phyloP scores from a whole-genome alignment of 2,113 vertebrate genomes.

The Eptesicus fuscus region DNA sequence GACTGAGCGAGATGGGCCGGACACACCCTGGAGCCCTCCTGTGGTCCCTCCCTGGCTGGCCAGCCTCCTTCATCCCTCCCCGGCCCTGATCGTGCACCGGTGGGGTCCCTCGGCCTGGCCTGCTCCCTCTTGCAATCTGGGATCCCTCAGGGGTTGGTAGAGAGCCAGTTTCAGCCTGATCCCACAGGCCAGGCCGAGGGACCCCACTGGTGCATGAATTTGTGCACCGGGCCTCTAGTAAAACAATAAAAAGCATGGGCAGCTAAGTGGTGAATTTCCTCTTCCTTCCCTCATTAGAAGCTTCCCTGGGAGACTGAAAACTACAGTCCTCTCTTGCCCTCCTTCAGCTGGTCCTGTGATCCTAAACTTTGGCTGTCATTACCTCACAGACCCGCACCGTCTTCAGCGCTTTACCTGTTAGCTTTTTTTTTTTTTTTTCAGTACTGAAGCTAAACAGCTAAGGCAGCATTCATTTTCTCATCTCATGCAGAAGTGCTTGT shows the following conservation, averaged over 20 bases:
- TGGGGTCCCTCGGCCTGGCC: too few species aligned
- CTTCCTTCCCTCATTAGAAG: background rate
- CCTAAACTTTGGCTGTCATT: background rate
- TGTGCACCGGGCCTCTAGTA: too few species aligned
- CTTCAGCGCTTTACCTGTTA: background rate
- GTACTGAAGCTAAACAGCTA: background rate
- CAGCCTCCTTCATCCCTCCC: too few species aligned
- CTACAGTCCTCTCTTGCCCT: background rate
- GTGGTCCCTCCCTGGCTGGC: too few species aligned
- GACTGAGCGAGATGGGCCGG: too few species aligned
- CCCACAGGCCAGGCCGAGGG: too few species aligned
- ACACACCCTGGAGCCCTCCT: too few species aligned
- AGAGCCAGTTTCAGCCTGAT: too few species aligned
- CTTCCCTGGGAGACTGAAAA: background rate
- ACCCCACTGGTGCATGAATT: too few species aligned
- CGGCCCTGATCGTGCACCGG: fast-evolving
- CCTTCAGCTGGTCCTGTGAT: background rate
- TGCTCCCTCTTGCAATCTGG: too few species aligned
- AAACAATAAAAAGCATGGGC: background rate
- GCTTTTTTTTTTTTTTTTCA: background rate
- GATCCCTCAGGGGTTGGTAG: too few species aligned
- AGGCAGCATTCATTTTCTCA: background rate
- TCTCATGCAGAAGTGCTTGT: fast-evolving
- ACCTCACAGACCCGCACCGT: background rate
- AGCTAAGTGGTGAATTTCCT: background rate